phyloP scores from a whole-genome alignment of 1,140 invertebrate genomes.

The Cheumatopsyche charites region DNA sequence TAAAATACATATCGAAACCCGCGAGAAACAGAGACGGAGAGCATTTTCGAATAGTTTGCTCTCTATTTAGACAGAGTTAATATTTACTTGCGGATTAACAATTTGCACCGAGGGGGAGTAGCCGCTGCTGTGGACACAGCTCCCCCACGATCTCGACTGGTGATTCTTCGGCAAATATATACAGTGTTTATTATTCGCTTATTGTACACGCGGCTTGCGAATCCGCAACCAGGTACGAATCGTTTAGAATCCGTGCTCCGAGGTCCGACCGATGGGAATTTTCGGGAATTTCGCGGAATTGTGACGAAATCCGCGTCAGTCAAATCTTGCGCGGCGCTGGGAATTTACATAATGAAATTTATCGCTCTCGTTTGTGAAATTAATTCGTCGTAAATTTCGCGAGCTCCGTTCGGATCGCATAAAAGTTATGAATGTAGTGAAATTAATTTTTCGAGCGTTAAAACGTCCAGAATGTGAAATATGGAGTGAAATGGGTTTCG shows the following conservation, averaged over 20 bases:
- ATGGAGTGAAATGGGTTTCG: no score
- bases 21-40: slow-evolving; percentile 14
- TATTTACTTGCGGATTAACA: slow-evolving; percentile 47
- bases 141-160: not conserved
- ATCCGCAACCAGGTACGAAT: no score
- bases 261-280: not conserved
- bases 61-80: slow-evolving; percentile 44
- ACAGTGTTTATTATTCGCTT: slow-evolving; percentile 2
- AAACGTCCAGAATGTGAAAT: no score
- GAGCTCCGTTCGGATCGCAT: no score
- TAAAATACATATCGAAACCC: no score
- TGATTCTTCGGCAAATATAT: slow-evolving; percentile 8
- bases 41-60: slow-evolving; percentile 40
- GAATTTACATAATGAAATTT: no score
- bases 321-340: no score
- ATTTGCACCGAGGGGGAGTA: slow-evolving; percentile 40
- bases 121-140: slow-evolving; percentile 10
- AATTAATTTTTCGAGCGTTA: no score
- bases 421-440: no score
- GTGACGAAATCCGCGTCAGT: no score
- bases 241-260: not conserved
- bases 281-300: not conserved
- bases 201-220: not conserved
- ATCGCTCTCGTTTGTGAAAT: no score
- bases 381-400: no score